phyloP scores from a whole-genome alignment of 2,113 vertebrate species.

The Pelecanus crispus region DNA sequence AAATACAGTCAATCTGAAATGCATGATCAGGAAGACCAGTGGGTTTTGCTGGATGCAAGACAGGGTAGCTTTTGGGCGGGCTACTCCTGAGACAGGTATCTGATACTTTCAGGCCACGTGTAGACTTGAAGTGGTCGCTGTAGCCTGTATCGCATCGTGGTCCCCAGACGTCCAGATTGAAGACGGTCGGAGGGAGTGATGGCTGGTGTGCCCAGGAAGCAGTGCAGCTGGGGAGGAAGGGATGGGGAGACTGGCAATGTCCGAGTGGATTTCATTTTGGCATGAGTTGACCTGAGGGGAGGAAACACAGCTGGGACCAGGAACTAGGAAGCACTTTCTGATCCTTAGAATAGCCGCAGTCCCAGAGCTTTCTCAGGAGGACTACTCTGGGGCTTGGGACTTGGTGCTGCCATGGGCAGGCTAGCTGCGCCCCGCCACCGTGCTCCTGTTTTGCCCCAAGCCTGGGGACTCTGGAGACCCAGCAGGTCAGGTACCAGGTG shows the following conservation, averaged over 20 bases:
- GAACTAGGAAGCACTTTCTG: background rate
- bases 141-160: background rate
- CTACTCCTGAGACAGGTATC: background rate
- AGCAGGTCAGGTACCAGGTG: background rate
- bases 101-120: accelerated
- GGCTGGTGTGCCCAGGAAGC: background rate
- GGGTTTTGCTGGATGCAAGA: background rate
- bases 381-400: background rate
- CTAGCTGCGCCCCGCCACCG: background rate
- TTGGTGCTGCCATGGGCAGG: background rate
- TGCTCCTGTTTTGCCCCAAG: background rate
- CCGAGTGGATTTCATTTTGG: background rate
- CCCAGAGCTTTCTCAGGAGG: background rate
- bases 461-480: background rate
- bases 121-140: accelerated
- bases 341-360: background rate
- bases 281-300: background rate
- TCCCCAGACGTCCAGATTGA: background rate
- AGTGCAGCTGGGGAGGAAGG: background rate
- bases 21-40: background rate
- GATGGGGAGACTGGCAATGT: background rate
- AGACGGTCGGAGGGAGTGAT: accelerated
- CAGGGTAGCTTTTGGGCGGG: background rate
- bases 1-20: background rate
- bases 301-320: background rate